Base-by-base conservation (phyloP, 1,140 invertebrate genomes). In the Bombyx mori region DNA sequence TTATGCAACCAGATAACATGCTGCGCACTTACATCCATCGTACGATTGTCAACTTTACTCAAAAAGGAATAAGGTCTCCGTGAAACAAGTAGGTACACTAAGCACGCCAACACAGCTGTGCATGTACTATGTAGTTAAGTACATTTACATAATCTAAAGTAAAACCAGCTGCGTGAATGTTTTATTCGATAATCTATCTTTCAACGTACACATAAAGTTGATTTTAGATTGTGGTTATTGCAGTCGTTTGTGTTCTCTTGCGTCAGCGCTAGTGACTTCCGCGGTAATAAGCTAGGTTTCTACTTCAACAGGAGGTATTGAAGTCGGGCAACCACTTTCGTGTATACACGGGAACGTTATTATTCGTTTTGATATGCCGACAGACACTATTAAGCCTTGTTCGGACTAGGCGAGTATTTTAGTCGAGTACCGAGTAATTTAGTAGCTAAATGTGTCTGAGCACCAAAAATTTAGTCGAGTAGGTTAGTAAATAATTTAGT, bases 1-100 rank as follows among this genome's bases (percentile, higher is more conserved):
- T 82, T 79, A 84, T 81, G 81, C 75, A 82, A 82, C 69, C 56
- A 70, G 75, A 79, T 78, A 79, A 73, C 63, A 57, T 62, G 47
- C 63, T 75, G 70, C 71, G 71, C 69, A 75, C 72, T 79, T 66
- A 65, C 49, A 7, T 46, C 22, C 42, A 8, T 43, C 60, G 58
- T 7, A 46, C 63, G 44, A 77, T 66, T 70, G 45, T 66, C 62
- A 45, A 35, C 64, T 66, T 42, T 70, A 65, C 56, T 12, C 18
- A 1, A 6, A 18, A 47, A 47, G 46, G 0, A 44, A 59, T 71
- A 72, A 52, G 56, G 52, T 45, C 42, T 44, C 64, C 46, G 56
- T 49, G 49, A 12, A 10, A 49, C 54, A 56, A 54, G 54, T 18
- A 42, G 44, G 42, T 44, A 60, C 49, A 57, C 57, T 60, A 63